phyloP scores from a whole-genome alignment of 2,888 invertebrate genomes.

The Chironomus riparius region DNA sequence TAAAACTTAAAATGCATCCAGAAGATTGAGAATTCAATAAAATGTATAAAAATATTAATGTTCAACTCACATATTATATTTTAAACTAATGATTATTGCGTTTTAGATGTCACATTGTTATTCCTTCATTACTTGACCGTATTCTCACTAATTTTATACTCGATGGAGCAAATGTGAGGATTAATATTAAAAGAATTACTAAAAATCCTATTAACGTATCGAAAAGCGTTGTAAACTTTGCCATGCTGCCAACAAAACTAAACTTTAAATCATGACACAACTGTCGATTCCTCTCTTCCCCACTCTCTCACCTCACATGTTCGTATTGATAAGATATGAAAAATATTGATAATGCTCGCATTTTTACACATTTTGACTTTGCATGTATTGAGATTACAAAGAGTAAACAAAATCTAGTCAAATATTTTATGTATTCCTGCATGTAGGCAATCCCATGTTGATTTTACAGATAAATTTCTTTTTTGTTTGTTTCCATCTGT shows the following conservation, averaged over 20 bases:
- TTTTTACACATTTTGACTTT: too few relatives aligned
- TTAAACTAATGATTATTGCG: background rate
- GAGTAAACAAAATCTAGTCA: too few relatives aligned
- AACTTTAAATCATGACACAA: background rate
- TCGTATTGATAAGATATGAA: too few relatives aligned
- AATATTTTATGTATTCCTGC: too few relatives aligned
- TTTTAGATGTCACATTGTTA: background rate
- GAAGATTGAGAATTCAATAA: slow-evolving; percentile 2
- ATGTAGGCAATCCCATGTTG: too few relatives aligned
- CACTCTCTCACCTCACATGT: too few relatives aligned
- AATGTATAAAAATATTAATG: slow-evolving; percentile 16
- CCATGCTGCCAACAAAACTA: background rate
- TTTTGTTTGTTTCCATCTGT: too few relatives aligned
- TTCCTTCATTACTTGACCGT: background rate
- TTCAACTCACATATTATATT: background rate
- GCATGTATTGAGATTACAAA: too few relatives aligned
- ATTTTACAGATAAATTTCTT: too few relatives aligned
- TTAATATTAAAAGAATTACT: background rate
- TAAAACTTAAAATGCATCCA: slow-evolving; percentile 6
- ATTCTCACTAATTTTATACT: background rate
- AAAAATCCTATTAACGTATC: slow-evolving; percentile 4
- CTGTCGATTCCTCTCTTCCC: too few relatives aligned
- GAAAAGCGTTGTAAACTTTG: background rate
- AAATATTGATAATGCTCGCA: too few relatives aligned
- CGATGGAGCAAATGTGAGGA: slow-evolving; percentile 16